These are phyloP conservation scores for Amiota communis DNA, from an alignment of 2,888 invertebrate genomes.

Conservation along the genomic window DNA sequence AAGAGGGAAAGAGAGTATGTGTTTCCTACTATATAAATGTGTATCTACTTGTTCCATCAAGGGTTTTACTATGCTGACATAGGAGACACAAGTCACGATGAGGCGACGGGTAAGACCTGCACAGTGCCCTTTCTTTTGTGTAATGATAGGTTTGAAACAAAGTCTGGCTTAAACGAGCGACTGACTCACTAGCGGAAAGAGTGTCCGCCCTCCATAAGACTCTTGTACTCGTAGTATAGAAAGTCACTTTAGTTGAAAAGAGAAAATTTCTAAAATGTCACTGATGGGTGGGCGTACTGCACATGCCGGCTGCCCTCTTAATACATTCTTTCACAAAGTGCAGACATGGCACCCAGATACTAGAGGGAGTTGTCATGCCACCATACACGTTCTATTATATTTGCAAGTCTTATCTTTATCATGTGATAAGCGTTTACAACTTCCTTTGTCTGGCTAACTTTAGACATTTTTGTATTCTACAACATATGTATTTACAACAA, in stretches of 20 bases:
- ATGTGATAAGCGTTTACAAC: constrained; percentile 23
- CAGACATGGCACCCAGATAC: no score
- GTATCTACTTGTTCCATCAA: neutral
- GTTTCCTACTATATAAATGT: constrained; percentile 13
- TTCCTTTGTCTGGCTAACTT: neutral
- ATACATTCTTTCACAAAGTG: no score
- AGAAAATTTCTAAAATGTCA: constrained; percentile 18
- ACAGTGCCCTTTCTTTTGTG: neutral
- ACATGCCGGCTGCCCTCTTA: neutral
- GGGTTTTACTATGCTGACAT: neutral
- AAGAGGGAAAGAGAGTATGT: neutral
- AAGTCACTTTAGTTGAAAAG: no score
- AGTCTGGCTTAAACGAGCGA: no score
- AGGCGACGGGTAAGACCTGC: neutral
- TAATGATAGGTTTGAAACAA: constrained; percentile 17
- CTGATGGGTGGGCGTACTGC: constrained; percentile 14
- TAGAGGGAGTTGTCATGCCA: no score
- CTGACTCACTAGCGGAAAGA: no score
- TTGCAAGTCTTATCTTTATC: constrained; percentile 23
- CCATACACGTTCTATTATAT: neutral
- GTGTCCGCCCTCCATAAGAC: no score
- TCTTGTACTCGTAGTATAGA: no score
- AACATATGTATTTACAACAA: neutral
- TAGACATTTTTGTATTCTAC: neutral
- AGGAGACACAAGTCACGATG: neutral